Evolutionary conservation across 2,888 invertebrate species (phyloP), one percentile per base, ranked within the genome.

Genomic region (Buathra laborator): DNA sequence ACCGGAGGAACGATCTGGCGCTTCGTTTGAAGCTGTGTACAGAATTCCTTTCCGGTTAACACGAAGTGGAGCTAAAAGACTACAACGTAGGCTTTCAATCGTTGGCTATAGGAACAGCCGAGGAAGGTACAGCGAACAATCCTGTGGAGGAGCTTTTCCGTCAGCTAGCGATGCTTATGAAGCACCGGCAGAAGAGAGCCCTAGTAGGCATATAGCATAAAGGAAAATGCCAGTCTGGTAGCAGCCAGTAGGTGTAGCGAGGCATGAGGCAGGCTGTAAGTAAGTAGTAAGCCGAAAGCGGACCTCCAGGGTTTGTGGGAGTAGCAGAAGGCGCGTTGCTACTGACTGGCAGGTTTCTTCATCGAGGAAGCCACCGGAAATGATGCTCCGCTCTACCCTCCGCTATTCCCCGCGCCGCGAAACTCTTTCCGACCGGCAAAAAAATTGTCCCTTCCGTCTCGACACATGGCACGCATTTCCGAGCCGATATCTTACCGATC

Each of bases 351-450:
- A 93, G 93, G 89, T 93, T 92, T 89, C 93, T 92, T 93, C 93
- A 93, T 94, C 91, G 92, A 90, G 89, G 92, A 93, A 93, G 93
- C 91, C 91, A 93, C 92, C 93, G 93, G 93, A 94, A 94, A 93
- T 93, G 93, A 93, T 92, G 93, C 79, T 82, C 24, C 81, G 67
- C 66, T 66, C 79, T 12, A 16, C 66, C 53, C 51, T 44, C 53
- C 79, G 32, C 62, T 16, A 37, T 37, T 14, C 46, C 53, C 53
- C 76, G 24, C 3, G 43, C 48, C 24, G 14, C 14, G 46, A 53
- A 19, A 56, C 53, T 16, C 70, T 64, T 44, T 16, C 68, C 81
- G 32, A 70, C 75, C 37, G 66, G 85, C 71, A 76, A 88, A 92
- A 88, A 88, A 92, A 92, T 91, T 92, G 91, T 90, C 91, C 86